Conservation (phyloP, 2,113 vertebrate genomes). For the Salvelinus namaycush region DNA sequence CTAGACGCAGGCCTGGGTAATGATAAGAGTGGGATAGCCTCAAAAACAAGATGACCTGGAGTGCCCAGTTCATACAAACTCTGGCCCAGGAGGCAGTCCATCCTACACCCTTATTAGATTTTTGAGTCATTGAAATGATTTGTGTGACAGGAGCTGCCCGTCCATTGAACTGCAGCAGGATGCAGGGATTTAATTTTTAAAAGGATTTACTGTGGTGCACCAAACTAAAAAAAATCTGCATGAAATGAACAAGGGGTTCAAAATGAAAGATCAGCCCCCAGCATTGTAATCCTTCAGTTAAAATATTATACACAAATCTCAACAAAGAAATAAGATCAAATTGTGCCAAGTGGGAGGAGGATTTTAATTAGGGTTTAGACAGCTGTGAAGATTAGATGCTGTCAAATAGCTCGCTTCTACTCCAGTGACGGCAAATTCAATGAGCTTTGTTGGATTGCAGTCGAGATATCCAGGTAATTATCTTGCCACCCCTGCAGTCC, state of each 20-base stretch:
- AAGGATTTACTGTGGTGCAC: background rate
- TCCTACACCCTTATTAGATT: constrained; percentile 13
- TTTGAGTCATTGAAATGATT: constrained; percentile 29
- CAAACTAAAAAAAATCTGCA: background rate
- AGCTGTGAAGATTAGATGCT: constrained; percentile 21
- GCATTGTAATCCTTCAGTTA: constrained; percentile 14
- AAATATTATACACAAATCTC: background rate
- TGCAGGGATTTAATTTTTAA: constrained; percentile 5
- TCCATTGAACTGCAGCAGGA: constrained; percentile 18
- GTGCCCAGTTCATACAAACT: background rate
- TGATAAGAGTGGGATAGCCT: constrained; percentile 2
- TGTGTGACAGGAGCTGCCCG: background rate
- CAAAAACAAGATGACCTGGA: constrained; percentile 17
- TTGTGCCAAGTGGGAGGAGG: constrained; percentile 12
- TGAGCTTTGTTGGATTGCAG: constrained; percentile 29
- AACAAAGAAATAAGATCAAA: constrained; percentile 20
- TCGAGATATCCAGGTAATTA: constrained; percentile 53
- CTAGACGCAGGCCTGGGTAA: constrained; percentile 1
- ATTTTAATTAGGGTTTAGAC: constrained; percentile 33
- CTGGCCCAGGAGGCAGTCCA: constrained; percentile 12
- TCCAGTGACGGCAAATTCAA: constrained; percentile 32
- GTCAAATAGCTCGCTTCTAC: constrained; percentile 25
- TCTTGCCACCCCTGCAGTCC: constrained; percentile 21
- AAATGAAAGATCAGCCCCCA: background rate
- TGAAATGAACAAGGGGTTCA: background rate